Conservation (phyloP, 2,888 invertebrate genomes). For the Nephrotoma appendiculata region DNA sequence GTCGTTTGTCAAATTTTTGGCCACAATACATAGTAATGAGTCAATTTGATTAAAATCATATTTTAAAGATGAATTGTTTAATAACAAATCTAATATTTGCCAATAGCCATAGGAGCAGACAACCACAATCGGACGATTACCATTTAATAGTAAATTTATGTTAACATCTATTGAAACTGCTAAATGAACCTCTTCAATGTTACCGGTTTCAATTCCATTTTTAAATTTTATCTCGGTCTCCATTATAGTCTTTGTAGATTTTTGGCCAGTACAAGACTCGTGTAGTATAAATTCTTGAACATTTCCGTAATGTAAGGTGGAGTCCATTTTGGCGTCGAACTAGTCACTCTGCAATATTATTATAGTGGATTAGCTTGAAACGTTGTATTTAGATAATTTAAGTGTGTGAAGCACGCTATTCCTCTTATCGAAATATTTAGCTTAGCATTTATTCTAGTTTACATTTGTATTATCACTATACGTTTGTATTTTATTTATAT, state of each 20-base stretch:
- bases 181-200: background rate
- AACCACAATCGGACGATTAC: background rate
- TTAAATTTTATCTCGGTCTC: background rate
- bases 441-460: too few species aligned
- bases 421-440: too few species aligned
- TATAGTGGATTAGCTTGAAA: too few species aligned
- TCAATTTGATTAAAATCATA: constrained; percentile 19
- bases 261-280: background rate
- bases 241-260: background rate
- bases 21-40: constrained; percentile 39
- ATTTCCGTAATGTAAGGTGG: background rate
- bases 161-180: background rate
- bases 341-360: too few species aligned
- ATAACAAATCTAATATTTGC: background rate
- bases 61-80: background rate
- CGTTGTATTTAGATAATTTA: too few species aligned
- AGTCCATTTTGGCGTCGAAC: background rate
- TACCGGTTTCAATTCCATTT: background rate
- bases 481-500: too few species aligned
- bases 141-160: background rate
- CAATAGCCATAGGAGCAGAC: background rate
- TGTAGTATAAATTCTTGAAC: background rate
- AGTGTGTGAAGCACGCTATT: too few species aligned
- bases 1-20: constrained; percentile 37
- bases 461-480: too few species aligned